A percentile compares a stretch with the other conserved stretches of the same genome.
These are phyloP conservation scores for Eufriesea mexicana DNA, from an alignment of 1,140 invertebrate species.

Conservation along the genomic window DNA sequence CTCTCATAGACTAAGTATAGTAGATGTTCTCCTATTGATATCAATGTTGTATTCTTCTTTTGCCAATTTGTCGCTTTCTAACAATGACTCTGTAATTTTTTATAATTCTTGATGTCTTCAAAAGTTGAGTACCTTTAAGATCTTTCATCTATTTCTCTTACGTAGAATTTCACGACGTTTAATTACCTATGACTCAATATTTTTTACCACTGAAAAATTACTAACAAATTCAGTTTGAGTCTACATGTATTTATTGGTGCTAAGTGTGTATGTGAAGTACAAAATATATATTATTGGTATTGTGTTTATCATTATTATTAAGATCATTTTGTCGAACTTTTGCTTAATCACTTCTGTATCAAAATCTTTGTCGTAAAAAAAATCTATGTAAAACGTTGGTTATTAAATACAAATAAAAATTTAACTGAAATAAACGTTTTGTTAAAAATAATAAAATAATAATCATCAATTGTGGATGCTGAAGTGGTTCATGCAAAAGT, in stretches of 20 bases:
- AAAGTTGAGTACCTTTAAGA: not conserved
- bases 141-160: constrained; percentile 5
- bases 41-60: constrained; percentile 25
- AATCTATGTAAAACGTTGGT: not conserved
- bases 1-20: constrained; percentile 39
- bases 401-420: not conserved
- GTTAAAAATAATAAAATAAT: constrained; percentile 14
- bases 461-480: not conserved
- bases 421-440: not conserved
- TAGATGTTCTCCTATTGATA: constrained; percentile 41
- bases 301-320: constrained; percentile 26
- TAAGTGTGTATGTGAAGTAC: constrained; percentile 45
- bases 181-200: constrained; percentile 25
- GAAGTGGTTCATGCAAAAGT: constrained; percentile 53
- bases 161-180: constrained; percentile 19
- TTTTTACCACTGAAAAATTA: constrained; percentile 12
- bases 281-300: constrained; percentile 29
- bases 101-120: not conserved
- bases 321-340: constrained; percentile 51
- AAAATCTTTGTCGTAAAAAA: not conserved
- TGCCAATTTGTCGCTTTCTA: constrained; percentile 17
- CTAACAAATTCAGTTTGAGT: constrained; percentile 33
- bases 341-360: constrained; percentile 48
- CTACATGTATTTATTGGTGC: constrained; percentile 44
- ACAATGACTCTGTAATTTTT: not conserved